A percentile compares a stretch with the other conserved stretches of the same genome.
These are phyloP conservation scores for Saccostrea cuccullata DNA, from an alignment of 1,140 invertebrate species.

Conservation along the genomic window DNA sequence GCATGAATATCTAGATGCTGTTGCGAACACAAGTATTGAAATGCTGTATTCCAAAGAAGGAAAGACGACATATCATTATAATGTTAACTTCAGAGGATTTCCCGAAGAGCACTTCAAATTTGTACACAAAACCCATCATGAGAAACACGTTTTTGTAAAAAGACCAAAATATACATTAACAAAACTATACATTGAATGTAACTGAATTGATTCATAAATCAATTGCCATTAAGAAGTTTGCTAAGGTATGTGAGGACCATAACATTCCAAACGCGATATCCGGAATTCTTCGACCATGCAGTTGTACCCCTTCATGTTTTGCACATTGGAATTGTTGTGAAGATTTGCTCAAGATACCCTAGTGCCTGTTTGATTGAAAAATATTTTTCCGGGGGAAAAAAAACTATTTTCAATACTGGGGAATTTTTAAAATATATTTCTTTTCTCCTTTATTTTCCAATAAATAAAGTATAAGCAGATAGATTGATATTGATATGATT, in stretches of 20 bases:
- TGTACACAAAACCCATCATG: not conserved
- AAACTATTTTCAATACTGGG: no score
- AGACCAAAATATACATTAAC: not conserved
- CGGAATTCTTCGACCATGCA: not conserved
- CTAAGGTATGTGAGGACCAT: not conserved
- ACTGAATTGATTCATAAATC: not conserved
- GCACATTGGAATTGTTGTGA: constrained; percentile 5
- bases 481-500: no score
- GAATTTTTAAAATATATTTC: no score
- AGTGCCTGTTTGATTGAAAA: constrained; percentile 1
- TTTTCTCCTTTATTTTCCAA: no score
- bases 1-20: not conserved
- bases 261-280: not conserved
- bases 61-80: not conserved
- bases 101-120: not conserved
- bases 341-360: constrained; percentile 32
- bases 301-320: not conserved
- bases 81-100: not conserved
- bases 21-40: not conserved
- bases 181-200: not conserved
- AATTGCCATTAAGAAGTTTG: not conserved
- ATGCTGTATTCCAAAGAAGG: not conserved
- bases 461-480: no score
- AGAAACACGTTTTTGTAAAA: not conserved
- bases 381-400: not conserved